Evolutionary conservation across 2,888 invertebrate genomes (phyloP).

Genomic region (Tetranychus truncatus): DNA sequence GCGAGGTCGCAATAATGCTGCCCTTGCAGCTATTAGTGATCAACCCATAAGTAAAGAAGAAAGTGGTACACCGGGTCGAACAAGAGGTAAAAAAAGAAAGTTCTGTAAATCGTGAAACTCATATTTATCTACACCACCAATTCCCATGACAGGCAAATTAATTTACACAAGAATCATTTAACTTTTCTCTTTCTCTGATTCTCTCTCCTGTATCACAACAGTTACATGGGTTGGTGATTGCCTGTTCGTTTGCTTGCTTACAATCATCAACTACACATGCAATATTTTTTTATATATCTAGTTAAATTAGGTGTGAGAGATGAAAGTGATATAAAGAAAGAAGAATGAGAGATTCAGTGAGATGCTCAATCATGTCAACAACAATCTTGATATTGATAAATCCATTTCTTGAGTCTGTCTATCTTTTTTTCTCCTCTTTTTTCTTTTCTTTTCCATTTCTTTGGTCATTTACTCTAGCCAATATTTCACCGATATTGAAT

Average conservation of each 20-base stretch:
- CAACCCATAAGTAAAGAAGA: background rate
- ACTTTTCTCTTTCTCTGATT: background rate
- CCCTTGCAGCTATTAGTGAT: background rate
- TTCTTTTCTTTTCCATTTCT: background rate
- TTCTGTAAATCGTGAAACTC: background rate
- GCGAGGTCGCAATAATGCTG: background rate
- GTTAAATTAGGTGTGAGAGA: background rate
- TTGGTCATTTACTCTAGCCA: background rate
- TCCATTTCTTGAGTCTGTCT: background rate
- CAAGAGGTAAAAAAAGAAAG: background rate
- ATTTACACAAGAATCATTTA: background rate
- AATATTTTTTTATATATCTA: background rate
- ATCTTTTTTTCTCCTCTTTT: background rate
- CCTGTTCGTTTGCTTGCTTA: background rate
- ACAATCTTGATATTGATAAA: background rate
- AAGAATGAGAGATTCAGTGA: slow-evolving; percentile 1
- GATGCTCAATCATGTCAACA: slow-evolving; percentile 1
- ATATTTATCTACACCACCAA: background rate
- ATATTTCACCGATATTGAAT: slow-evolving; percentile 1
- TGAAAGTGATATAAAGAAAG: slow-evolving; percentile 1
- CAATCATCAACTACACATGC: background rate
- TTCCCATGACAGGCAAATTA: background rate
- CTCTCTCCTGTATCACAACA: background rate
- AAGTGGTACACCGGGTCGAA: background rate
- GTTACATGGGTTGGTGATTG: background rate